Evolutionary conservation across 2,113 vertebrate species (phyloP).

Genomic region (Acrocephalus arundinaceus): DNA sequence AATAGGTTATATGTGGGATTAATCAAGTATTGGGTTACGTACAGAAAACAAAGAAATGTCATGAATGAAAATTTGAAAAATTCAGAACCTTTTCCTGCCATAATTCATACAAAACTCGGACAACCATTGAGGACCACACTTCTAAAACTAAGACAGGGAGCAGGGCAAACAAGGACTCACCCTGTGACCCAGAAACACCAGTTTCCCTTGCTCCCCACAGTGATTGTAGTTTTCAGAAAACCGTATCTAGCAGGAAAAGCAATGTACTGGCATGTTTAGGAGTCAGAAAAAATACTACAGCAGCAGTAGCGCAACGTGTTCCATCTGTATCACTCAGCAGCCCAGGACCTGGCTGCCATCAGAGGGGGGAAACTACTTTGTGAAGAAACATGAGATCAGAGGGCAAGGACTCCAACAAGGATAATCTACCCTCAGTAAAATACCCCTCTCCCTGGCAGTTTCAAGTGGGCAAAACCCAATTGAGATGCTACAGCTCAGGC

Average conservation of each 20-base stretch:
- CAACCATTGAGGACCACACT: neutral
- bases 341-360: neutral
- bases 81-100: neutral
- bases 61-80: neutral
- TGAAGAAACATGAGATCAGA: neutral
- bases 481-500: rapidly evolving
- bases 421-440: neutral
- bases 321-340: neutral
- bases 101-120: neutral
- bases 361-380: neutral
- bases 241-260: neutral
- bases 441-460: neutral
- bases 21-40: neutral
- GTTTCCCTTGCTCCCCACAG: neutral
- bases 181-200: neutral
- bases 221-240: neutral
- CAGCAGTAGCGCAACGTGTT: rapidly evolving
- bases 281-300: neutral
- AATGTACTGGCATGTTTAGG: neutral
- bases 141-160: neutral
- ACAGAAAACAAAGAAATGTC: neutral
- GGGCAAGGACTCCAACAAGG: neutral
- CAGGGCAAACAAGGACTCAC: neutral
- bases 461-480: neutral
- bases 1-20: neutral